phyloP scores from a whole-genome alignment of 2,113 vertebrate genomes.

The Polyodon spathula region DNA sequence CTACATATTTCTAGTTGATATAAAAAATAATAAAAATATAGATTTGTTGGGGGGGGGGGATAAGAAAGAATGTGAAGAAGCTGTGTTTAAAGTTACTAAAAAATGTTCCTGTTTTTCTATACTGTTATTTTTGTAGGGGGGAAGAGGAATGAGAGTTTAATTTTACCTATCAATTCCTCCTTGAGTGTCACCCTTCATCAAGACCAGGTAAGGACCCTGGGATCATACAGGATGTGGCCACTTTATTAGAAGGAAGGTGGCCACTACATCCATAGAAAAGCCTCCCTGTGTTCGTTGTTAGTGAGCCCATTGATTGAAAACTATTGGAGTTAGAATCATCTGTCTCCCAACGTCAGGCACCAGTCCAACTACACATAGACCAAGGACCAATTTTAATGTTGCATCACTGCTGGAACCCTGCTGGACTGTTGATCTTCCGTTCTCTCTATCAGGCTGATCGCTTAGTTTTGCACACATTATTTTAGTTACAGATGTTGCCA shows the following conservation, averaged over 20 bases:
- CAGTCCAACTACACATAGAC: too few species aligned
- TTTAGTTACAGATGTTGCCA: background rate
- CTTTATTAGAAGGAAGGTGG: too few species aligned
- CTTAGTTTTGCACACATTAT: background rate
- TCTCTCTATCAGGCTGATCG: background rate
- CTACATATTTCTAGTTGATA: too few species aligned
- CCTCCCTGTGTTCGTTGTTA: too few species aligned
- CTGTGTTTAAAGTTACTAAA: background rate
- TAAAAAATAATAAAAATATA: too few species aligned
- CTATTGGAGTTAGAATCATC: too few species aligned
- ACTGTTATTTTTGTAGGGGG: constrained; percentile 66
- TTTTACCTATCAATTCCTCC: constrained; percentile 91
- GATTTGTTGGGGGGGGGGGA: too few species aligned
- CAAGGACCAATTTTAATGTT: background rate
- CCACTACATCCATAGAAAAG: too few species aligned
- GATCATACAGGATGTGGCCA: too few species aligned
- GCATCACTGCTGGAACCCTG: background rate
- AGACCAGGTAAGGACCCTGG: constrained; percentile 68
- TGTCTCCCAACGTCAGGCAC: too few species aligned
- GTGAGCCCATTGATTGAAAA: too few species aligned
- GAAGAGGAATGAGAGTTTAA: constrained; percentile 79
- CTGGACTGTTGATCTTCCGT: background rate
- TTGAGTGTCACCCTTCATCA: constrained; percentile 89
- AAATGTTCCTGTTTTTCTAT: background rate
- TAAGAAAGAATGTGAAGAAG: background rate